Evolutionary conservation across 2,888 invertebrate genomes (phyloP), one percentile per base, ranked within the genome.

Genomic region (Ectobius pallidus): DNA sequence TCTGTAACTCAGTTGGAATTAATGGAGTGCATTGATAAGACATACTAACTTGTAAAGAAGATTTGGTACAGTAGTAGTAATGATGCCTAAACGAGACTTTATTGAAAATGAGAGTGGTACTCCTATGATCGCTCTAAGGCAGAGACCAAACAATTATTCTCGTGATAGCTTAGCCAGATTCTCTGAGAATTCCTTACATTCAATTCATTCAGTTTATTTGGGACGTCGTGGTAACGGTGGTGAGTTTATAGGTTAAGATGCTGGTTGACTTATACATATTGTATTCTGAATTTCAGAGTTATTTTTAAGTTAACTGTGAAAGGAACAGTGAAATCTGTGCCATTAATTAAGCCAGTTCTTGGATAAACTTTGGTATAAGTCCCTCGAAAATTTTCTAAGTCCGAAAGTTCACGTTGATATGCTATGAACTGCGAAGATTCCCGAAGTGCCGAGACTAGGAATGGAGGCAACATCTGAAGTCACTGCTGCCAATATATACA

Each of bases 161-260:
- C 77, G 75, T 18, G 78, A 78, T 73, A 78, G 78, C 27, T 75
- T 79, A 52, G 78, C 78, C 44, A 75, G 78, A 70, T 79, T 77
- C 75, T 78, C 78, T 14, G 79, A 79, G 69, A 77, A 77, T 71
- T 78, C 79, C 4, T 75, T 79, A 67, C 79, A 79, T 76, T 78
- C 78, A n/a, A n/a, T n/a, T n/a, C n/a, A n/a, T 32, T 74, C 74
- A 71, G n/a, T n/a, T n/a, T 77, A 77, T 71, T 70, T 75, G 16
- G 71, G 76, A 75, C 75, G 69, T 14, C 44, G 52, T 63, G 70
- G 61, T 62, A 63, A 49, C 22, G 39, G 52, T 69, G 72, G 75
- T 74, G 69, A 73, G 72, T 70, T 42, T 2, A 61, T 32, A 69
- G 44, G 32, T 52, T 72, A 63, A 52, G 46, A 25, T 61, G 20